phyloP scores from a whole-genome alignment of 1,140 invertebrate genomes.

The Drosophila auraria region DNA sequence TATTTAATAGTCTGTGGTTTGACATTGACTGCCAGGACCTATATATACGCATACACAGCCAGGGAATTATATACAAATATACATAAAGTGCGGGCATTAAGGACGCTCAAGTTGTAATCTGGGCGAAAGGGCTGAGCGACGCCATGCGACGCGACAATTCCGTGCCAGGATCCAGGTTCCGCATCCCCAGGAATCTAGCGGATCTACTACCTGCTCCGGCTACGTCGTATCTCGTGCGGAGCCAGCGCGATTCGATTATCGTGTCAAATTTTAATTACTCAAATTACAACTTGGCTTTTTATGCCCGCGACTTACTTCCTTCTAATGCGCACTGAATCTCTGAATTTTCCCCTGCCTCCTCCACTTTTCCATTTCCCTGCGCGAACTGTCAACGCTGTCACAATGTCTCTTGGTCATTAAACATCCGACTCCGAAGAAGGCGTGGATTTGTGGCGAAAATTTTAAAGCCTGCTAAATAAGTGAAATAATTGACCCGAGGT shows the following conservation, averaged over 20 bases:
- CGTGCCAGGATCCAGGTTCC: conserved; percentile 34
- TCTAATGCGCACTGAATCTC: conserved; percentile 37
- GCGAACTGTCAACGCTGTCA: conserved; percentile 73
- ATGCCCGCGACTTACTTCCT: conserved; percentile 68
- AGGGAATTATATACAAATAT: conserved; percentile 44
- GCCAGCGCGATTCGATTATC: conserved; percentile 66
- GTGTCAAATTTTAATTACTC: conserved; percentile 83
- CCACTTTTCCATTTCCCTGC: conserved; percentile 26
- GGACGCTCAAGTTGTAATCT: conserved; percentile 69
- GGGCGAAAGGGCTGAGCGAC: conserved; percentile 42
- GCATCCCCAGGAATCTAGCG: conserved; percentile 33
- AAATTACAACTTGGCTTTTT: conserved; percentile 77
- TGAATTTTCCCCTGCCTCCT: conserved; percentile 5
- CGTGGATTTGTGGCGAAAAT: conserved; percentile 45
- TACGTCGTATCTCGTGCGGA: background rate
- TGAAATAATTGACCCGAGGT: conserved; percentile 71
- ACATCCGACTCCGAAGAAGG: conserved; percentile 39
- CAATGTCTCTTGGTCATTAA: conserved; percentile 71
- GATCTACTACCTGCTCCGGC: background rate
- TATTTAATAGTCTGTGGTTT: conserved; percentile 82
- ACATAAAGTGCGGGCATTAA: conserved; percentile 61
- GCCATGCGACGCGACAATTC: conserved; percentile 26
- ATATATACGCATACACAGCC: conserved; percentile 39
- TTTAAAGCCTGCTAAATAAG: conserved; percentile 73
- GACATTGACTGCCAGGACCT: conserved; percentile 73